These are phyloP conservation scores for Apocheima hispidaria DNA, from an alignment of 2,888 invertebrate species.

Conservation along the genomic window DNA sequence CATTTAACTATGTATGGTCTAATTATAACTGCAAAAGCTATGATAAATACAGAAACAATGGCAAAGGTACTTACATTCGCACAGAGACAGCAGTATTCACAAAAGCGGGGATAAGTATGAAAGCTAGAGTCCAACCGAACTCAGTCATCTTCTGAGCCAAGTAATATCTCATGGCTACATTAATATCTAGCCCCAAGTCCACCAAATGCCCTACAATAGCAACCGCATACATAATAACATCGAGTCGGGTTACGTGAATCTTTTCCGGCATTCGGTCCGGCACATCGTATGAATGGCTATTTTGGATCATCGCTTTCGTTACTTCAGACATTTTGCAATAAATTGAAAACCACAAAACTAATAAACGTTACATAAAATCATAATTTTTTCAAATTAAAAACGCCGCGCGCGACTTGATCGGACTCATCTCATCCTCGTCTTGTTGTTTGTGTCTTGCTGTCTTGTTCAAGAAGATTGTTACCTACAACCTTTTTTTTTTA, in stretches of 20 bases:
- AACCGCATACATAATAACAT: slow-evolving; percentile 88
- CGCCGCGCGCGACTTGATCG: neutral
- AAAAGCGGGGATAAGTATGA: slow-evolving; percentile 91
- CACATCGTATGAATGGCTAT: slow-evolving; percentile 81
- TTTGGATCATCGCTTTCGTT: slow-evolving; percentile 56
- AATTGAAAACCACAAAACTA: slow-evolving; percentile 2
- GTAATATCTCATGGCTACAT: slow-evolving; percentile 89
- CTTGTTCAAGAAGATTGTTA: too few relatives aligned
- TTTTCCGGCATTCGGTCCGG: slow-evolving; percentile 87
- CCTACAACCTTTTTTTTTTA: too few relatives aligned
- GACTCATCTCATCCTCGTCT: too few relatives aligned
- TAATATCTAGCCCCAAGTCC: slow-evolving; percentile 89
- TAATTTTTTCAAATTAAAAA: neutral
- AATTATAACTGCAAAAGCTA: neutral
- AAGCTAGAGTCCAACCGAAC: slow-evolving; percentile 89
- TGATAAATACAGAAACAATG: slow-evolving; percentile 17
- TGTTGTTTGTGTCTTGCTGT: too few relatives aligned
- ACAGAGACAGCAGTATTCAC: slow-evolving; percentile 91
- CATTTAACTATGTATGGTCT: neutral
- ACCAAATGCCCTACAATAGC: slow-evolving; percentile 90
- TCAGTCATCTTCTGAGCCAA: slow-evolving; percentile 83
- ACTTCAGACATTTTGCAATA: slow-evolving; percentile 66
- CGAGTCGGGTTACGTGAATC: slow-evolving; percentile 86
- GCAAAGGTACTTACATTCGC: slow-evolving; percentile 87
- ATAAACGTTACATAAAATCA: slow-evolving; percentile 10